Evolutionary conservation across 2,888 invertebrate species (phyloP).

Genomic region (Pristionchus mayeri): DNA sequence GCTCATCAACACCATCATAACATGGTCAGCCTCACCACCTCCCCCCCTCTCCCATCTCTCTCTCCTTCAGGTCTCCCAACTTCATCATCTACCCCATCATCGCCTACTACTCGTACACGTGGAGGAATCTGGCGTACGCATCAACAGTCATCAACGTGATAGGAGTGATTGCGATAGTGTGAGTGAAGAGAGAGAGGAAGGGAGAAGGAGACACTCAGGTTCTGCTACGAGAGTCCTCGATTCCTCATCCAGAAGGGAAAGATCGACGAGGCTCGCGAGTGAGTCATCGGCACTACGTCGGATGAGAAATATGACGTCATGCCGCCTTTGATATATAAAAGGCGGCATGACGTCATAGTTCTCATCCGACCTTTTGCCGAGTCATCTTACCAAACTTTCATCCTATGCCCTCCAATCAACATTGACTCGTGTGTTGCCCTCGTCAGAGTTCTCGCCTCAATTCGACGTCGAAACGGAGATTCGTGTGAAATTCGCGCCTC

Average conservation of each 20-base stretch:
- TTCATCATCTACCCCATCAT: slow-evolving; percentile 67
- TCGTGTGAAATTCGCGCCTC: slow-evolving; percentile 51
- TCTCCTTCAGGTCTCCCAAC: slow-evolving; percentile 66
- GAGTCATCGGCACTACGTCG: too few relatives aligned
- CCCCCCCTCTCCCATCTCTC: neutral
- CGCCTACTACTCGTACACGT: slow-evolving; percentile 54
- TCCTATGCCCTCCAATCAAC: neutral
- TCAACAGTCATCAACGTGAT: slow-evolving; percentile 15
- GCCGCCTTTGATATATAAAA: too few relatives aligned
- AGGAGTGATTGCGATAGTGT: slow-evolving; percentile 5
- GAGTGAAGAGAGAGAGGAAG: neutral
- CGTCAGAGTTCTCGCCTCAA: slow-evolving; percentile 17
- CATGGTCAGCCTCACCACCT: slow-evolving; percentile 56
- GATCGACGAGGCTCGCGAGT: slow-evolving; percentile 70
- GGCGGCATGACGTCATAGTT: too few relatives aligned
- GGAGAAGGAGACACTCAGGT: neutral
- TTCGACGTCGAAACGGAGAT: slow-evolving; percentile 42
- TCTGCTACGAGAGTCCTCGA: slow-evolving; percentile 60
- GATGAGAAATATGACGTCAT: too few relatives aligned
- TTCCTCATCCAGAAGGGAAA: slow-evolving; percentile 66
- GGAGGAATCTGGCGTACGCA: slow-evolving; percentile 29
- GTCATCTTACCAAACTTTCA: neutral
- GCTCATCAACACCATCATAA: slow-evolving; percentile 64
- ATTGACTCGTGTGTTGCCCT: too few relatives aligned
- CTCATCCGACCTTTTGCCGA: too few relatives aligned